Evolutionary conservation across 2,888 invertebrate species (phyloP), one percentile per base, ranked within the genome.

Genomic region (Orthosia cruda): DNA sequence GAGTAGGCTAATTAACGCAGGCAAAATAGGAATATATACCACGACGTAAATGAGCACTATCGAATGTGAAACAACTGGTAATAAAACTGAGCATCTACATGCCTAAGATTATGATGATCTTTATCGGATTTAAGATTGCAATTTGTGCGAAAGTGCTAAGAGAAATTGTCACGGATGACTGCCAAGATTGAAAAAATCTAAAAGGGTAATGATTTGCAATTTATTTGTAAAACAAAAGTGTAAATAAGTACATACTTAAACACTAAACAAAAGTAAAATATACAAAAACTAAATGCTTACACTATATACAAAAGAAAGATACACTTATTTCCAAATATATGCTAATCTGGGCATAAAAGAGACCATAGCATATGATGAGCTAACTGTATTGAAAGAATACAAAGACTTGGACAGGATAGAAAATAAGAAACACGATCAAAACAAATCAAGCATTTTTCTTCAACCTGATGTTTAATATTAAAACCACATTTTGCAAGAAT

Each of bases 1-100:
- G 66, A 69, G 62, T 67, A 74, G 58, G 66, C 52, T 82, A 79
- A 81, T 82, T 78, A 81, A 74, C 50, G 13, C 18, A 23, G 18
- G n/a, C 47, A 40, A 78, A 66, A 71, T 62, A 81, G 68, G 83
- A 78, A 68, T 71, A 71, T 74, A 74, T 68, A 71, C 47, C 68
- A 62, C 66, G 61, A 50, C 11, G 65, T 71, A 69, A 68, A 71
- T 58, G 47, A 78, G 18, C 54, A 45, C 23, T 59, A 45, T 58
- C 57, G 50, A 62, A 62, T 55, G 49, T 70, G 23, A 65, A 82
- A 78, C 62, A 78, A 20, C 20, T 2, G 26, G n/a, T 69, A 58
- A 62, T 69, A 62, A 58, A 63, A 58, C 49, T 70, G 49, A 47
- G 23, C 12, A 72, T 81, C 3, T 16, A 55, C 40, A 18, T 47